Base-by-base conservation (phyloP, 2,113 vertebrate genomes). In the Megaceryle torquata region DNA sequence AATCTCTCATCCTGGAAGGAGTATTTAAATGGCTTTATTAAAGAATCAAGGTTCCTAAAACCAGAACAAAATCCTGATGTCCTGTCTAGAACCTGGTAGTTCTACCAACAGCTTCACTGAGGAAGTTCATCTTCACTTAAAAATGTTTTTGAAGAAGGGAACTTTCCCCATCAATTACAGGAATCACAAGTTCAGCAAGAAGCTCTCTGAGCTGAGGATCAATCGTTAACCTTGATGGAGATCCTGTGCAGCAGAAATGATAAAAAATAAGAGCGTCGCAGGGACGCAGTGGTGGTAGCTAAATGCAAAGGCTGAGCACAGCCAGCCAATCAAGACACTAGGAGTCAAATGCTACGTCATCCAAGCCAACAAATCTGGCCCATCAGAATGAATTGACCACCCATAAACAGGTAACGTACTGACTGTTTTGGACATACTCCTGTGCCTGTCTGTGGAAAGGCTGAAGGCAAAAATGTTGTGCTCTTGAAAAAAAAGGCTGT, bases 351-450 rank as follows among this genome's bases (percentile, higher is more conserved):
- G 5, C 9, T 10, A 9, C 21, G 8, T 33, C 1, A 2, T 11
- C 53, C 25, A 48, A 53, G 64, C 8, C 33, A 56, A 57, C 17
- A 35, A 37, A 48, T 9, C n/a, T 43, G 28, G 33, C 15, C 44
- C 6, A 10, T 37, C 57, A 41, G 21, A 48, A 77, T 65, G 57
- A 64, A 50, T 26, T 50, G 44, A 29, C 56, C 35, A 44, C 41
- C 31, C 43, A 16, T 1, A 43, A 41, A n/a, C 48, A 43, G 53
- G 17, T 5, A 46, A 20, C 31, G 2, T 6, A 15, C 8, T 4
- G 33, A 39, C 0, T 20, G 19, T 9, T 69, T 35, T 7, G 33
- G 35, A 56, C 16, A 3, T 6, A 17, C 0, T 1, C 7, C 3
- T 1, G 6, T 35, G 26, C 21, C 60, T 71, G 61, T 1, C 35